Conservation (phyloP, 2,888 invertebrate genomes). For the Dynastes maya region DNA sequence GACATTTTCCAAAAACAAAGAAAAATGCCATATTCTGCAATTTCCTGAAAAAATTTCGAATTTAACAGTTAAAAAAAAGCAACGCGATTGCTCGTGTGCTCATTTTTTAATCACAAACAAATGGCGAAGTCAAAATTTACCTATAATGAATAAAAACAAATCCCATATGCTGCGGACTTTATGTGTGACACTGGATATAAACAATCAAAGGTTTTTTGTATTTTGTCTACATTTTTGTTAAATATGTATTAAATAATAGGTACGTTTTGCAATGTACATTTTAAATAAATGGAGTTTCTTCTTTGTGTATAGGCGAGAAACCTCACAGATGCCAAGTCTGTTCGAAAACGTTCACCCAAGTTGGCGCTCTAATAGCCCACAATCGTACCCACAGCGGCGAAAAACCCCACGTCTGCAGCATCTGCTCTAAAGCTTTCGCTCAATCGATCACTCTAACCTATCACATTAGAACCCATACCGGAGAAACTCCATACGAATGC, state of each 20-base stretch:
- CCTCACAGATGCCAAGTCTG: constrained; percentile 60
- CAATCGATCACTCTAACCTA: constrained; percentile 61
- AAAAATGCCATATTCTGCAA: no score
- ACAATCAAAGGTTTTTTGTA: not conserved
- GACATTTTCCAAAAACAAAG: no score
- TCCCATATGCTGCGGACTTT: no score
- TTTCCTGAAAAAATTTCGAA: no score
- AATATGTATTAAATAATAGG: not conserved
- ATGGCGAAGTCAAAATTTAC: no score
- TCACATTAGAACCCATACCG: constrained; percentile 62
- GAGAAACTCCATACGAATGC: constrained; percentile 55
- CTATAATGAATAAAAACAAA: no score
- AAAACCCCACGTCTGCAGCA: constrained; percentile 57
- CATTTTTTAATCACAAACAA: no score
- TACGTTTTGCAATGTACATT: not conserved
- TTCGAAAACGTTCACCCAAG: constrained; percentile 59
- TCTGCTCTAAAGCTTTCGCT: constrained; percentile 63
- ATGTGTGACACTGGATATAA: no score
- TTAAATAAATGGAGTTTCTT: not conserved
- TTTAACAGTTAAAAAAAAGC: no score
- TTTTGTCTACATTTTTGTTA: not conserved
- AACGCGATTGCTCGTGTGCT: no score
- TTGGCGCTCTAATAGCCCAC: constrained; percentile 58
- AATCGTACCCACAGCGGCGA: constrained; percentile 59
- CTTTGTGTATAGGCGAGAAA: constrained; percentile 56